Conservation (phyloP, 2,888 invertebrate species). For the Muschampia plurimacula region DNA sequence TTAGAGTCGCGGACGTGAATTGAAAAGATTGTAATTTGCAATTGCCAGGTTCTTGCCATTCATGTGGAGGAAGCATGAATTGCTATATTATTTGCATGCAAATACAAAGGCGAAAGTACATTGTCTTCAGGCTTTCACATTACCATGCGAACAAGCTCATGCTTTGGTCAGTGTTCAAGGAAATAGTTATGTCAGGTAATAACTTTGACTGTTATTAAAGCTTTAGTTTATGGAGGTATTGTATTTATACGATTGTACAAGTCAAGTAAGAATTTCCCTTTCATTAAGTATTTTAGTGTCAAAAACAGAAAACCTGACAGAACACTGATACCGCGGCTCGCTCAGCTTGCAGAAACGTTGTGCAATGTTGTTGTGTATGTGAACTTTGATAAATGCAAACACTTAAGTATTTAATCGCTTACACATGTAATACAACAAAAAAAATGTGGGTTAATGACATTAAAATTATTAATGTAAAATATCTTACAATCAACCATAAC, state of each 20-base stretch:
- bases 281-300: conserved; percentile 15
- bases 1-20: conserved; percentile 36
- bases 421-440: neutral
- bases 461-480: neutral
- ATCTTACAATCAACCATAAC: neutral
- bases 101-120: conserved; percentile 65
- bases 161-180: conserved; percentile 57
- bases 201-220: conserved; percentile 51
- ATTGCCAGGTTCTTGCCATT: conserved; percentile 45
- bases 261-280: conserved; percentile 24
- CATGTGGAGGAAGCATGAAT: conserved; percentile 50
- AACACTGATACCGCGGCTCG: neutral
- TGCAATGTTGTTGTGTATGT: neutral
- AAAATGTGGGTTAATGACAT: conserved; percentile 18
- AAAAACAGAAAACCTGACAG: conserved; percentile 11
- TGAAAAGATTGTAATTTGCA: conserved; percentile 44
- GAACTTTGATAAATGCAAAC: conserved; percentile 17
- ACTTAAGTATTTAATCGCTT: neutral
- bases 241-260: conserved; percentile 41
- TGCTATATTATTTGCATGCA: conserved; percentile 61
- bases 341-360: neutral
- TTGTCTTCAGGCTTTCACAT: conserved; percentile 71
- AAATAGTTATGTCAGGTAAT: conserved; percentile 55
- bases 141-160: conserved; percentile 52
- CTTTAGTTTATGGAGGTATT: conserved; percentile 56